Evolutionary conservation across 2,797 vertebrate genomes (phyloP), one percentile per base, ranked within the genome.

Genomic region (Syndactyla subalaris): DNA sequence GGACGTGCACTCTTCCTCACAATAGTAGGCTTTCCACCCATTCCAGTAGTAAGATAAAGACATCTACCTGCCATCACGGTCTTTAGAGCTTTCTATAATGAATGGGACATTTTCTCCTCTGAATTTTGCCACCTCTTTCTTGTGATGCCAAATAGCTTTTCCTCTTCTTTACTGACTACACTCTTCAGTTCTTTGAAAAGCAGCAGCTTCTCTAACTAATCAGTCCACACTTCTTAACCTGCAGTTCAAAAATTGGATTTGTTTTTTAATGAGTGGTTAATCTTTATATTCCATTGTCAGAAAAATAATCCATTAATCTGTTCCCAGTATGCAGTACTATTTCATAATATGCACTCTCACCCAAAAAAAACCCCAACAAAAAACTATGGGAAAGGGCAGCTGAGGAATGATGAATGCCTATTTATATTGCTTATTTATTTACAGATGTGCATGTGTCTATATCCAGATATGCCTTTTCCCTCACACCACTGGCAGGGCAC

Each of bases 281-380:
- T 85, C 41, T 92, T 78, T 29, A 22, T 86, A 83, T 75, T 73
- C 15, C 20, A 17, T 26, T 75, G 62, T 91, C 61, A 73, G 66
- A 70, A 77, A 58, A 96, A 65, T 18, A 92, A 91, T 75, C 62
- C 68, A 83, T 78, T 88, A 68, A 73, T 81, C 65, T 83, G 17
- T 62, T 93, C 55, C 38, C 65, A 71, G 20, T 52, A 18, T 68
- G 45, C 14, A 74, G 67, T 36, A 59, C n/a, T 67, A 34, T 82
- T 95, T 70, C 67, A 91, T 54, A 63, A 51, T 41, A 84, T 7
- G 30, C 30, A 29, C 8, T 66, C 38, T 46, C 2, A 34, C 21
- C 2, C 8, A 2, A 19, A 2, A 2, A 29, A 70, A 49, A 49
- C 7, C 20, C 46, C 20, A 45, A 45, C 20, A 45, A 20, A 49